Evolutionary conservation across 2,888 invertebrate genomes (phyloP).

Genomic region (Tetranychus truncatus): DNA sequence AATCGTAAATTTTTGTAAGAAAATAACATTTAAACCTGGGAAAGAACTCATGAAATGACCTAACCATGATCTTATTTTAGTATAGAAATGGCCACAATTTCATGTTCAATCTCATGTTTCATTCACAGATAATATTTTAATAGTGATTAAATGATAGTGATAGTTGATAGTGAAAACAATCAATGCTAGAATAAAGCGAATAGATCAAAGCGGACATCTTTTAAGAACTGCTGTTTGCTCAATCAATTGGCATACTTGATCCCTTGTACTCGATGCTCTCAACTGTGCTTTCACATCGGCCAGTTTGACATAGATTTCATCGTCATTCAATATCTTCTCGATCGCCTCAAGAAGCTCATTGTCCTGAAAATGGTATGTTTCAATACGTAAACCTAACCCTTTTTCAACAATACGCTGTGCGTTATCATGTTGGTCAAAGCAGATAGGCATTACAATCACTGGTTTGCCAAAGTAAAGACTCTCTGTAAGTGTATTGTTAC

Average conservation of each 20-base stretch:
- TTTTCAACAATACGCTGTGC: neutral
- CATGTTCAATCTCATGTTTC: too few relatives aligned
- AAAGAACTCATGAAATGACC: too few relatives aligned
- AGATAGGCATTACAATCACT: conserved; percentile 16
- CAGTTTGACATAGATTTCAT: neutral
- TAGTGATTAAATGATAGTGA: too few relatives aligned
- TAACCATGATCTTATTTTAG: too few relatives aligned
- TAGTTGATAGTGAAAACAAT: too few relatives aligned
- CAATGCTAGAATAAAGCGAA: too few relatives aligned
- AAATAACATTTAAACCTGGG: too few relatives aligned
- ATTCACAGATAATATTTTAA: too few relatives aligned
- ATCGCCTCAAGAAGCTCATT: neutral
- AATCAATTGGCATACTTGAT: neutral
- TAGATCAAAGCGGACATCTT: neutral
- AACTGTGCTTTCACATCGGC: neutral
- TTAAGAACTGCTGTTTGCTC: neutral
- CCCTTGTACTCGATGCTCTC: neutral
- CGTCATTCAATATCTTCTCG: neutral
- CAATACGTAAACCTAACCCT: neutral
- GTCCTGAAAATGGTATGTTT: neutral
- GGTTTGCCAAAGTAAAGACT: conserved; percentile 13
- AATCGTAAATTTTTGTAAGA: too few relatives aligned
- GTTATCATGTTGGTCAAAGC: neutral
- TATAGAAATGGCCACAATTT: too few relatives aligned
- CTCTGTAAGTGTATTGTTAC: neutral